Evolutionary conservation across 2,888 invertebrate genomes (phyloP), one percentile per base, ranked within the genome.

Genomic region (Drosophila putrida): DNA sequence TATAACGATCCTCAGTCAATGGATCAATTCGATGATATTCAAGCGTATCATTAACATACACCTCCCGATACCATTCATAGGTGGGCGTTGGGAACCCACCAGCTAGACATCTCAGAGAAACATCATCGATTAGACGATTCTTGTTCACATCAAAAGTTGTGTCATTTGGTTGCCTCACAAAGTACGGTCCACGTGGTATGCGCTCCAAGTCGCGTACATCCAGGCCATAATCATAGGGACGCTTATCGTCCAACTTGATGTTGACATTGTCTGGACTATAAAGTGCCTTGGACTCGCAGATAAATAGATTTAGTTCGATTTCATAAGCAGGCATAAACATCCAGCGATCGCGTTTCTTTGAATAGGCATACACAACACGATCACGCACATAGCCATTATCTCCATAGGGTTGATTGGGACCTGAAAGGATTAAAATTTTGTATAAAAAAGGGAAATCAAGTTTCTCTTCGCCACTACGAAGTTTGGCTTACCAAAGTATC

Each of bases 41-140:
- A 10, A 97, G 93, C 58, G 94, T 94, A 90, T 97, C 96, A 75
- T 97, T 96, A 80, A 96, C 95, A 91, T 97, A 98, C 81, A 96
- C 95, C 93, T 98, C 98, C 90, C 96, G 95, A 90, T 94, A 98
- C 98, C 98, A 98, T 87, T 96, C 95, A 90, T 98, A 98, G 0
- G 95, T 95, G 0, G 98, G 98, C 25, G 97, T 95, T 4, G 98
- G 98, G 91, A 95, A 98, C 0, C 98, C 98, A 75, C 95, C 96
- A 77, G 97, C 97, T 64, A 96, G 93, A 88, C 97, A 97, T 76
- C 95, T 95, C 9, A 98, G 91, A 8, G 96, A 94, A 0, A 97
- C 95, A 92, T 96, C 96, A 90, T 97, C 96, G 15, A 94, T 94
- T 51, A 94, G 91, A 74, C 95, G 95, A 75, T 95, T 94, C 82